These are phyloP conservation scores for Cyclina sinensis DNA, from an alignment of 1,140 invertebrate genomes.

Conservation along the genomic window DNA sequence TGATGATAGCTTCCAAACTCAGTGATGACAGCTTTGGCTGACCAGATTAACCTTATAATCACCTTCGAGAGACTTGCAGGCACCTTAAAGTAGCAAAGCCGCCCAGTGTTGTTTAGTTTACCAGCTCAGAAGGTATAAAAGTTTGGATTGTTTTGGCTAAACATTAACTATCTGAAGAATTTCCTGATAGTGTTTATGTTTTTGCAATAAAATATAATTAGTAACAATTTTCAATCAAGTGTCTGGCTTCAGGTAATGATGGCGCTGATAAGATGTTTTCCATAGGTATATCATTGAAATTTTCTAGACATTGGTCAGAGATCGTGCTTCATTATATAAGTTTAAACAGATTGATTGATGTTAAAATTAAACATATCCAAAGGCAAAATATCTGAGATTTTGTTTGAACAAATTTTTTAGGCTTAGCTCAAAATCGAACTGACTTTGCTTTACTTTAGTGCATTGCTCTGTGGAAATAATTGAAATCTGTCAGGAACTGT, in stretches of 20 bases:
- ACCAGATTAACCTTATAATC: conserved; percentile 25
- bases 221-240: conserved; percentile 13
- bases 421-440: no score
- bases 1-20: conserved; percentile 24
- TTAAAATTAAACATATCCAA: no score
- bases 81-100: not conserved
- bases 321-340: no score
- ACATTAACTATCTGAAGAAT: not conserved
- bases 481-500: no score
- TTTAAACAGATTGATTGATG: no score
- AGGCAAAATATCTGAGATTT: no score
- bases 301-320: no score
- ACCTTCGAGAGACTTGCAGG: not conserved
- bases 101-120: not conserved
- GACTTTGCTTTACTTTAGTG: no score
- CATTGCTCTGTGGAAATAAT: no score
- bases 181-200: conserved; percentile 46
- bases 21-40: conserved; percentile 21
- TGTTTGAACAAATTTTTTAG: no score
- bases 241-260: not conserved
- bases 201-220: conserved; percentile 40
- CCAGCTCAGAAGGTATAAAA: not conserved
- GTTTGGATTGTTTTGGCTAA: conserved; percentile 7
- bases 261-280: not conserved
- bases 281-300: not conserved